phyloP scores from a whole-genome alignment of 2,113 vertebrate species.

The Neodon shergylaensis region DNA sequence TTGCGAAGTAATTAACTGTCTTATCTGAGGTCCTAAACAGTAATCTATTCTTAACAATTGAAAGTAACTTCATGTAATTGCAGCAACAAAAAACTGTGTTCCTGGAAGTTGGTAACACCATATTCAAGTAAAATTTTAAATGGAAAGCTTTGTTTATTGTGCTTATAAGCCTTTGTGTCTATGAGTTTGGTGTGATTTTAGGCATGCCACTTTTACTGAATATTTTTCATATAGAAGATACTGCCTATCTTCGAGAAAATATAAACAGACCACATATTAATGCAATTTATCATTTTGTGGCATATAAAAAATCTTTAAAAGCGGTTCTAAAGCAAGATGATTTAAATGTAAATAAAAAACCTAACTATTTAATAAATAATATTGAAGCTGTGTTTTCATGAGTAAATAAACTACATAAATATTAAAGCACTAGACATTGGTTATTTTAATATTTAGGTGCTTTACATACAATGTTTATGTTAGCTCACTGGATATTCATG shows the following conservation, averaged over 20 bases:
- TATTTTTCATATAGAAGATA: constrained; percentile 69
- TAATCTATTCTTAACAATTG: neutral
- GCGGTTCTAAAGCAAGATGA: constrained; percentile 57
- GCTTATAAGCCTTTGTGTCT: neutral
- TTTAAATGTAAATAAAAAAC: constrained; percentile 69
- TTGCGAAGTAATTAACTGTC: constrained; percentile 1
- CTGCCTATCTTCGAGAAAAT: constrained; percentile 55
- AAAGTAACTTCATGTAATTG: constrained; percentile 23
- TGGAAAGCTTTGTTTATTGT: constrained; percentile 17
- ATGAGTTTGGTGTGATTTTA: constrained; percentile 37
- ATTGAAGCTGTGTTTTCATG: constrained; percentile 58
- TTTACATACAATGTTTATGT: constrained; percentile 6
- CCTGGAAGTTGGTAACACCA: constrained; percentile 4
- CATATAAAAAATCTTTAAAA: constrained; percentile 71
- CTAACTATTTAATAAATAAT: constrained; percentile 59
- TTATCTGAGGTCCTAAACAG: neutral
- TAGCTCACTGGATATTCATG: constrained; percentile 48
- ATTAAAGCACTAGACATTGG: constrained; percentile 44
- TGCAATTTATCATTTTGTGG: constrained; percentile 73
- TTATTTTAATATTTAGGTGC: constrained; percentile 62
- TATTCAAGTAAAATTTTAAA: constrained; percentile 48
- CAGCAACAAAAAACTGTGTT: neutral
- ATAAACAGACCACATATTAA: constrained; percentile 53
- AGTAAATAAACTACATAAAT: constrained; percentile 63
- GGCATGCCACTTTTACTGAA: constrained; percentile 46